Conservation (phyloP, 2,113 vertebrate genomes). For the Haliaeetus leucogaster region DNA sequence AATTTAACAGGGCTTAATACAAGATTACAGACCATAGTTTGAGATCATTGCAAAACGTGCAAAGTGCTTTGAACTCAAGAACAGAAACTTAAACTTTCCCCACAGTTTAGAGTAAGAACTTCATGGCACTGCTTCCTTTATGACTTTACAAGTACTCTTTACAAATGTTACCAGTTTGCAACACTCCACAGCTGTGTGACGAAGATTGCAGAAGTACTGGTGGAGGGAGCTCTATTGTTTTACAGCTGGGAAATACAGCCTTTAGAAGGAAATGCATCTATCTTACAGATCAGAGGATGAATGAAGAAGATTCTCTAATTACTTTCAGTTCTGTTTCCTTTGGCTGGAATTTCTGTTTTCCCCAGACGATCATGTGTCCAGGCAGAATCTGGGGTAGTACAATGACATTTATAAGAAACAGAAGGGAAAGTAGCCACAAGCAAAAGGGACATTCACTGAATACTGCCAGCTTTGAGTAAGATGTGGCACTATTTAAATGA, state of each 20-base stretch:
- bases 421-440: conserved; percentile 9
- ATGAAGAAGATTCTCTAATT: background rate
- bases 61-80: background rate
- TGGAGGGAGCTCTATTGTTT: background rate
- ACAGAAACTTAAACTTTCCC: background rate
- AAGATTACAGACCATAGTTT: background rate
- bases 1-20: background rate
- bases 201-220: background rate
- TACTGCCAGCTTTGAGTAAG: background rate
- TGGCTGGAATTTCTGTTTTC: background rate
- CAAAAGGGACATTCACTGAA: background rate
- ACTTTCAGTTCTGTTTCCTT: conserved; percentile 48
- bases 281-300: background rate
- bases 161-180: background rate
- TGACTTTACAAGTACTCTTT: background rate
- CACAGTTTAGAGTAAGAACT: background rate
- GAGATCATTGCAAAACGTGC: background rate
- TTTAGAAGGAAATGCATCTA: background rate
- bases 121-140: background rate
- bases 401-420: conserved; percentile 28
- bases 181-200: background rate
- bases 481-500: background rate
- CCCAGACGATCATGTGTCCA: background rate
- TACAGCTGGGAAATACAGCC: conserved; percentile 2
- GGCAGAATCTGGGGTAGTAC: background rate